phyloP scores from a whole-genome alignment of 1,140 invertebrate species.

The Zophobas morio region DNA sequence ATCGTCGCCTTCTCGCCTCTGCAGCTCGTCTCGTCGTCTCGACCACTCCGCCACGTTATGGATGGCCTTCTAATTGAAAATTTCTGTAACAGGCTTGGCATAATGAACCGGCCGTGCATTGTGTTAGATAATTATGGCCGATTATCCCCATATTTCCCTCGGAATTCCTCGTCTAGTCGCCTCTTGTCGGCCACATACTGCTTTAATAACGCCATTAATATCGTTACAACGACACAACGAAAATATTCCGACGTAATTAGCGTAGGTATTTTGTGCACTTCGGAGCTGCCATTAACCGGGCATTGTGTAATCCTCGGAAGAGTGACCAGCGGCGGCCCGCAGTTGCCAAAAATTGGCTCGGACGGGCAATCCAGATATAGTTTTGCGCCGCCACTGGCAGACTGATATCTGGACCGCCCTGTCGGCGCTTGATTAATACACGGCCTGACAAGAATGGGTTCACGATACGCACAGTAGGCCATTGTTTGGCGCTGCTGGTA shows the following conservation, averaged over 20 bases:
- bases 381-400: neutral
- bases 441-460: conserved; percentile 49
- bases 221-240: conserved; percentile 27
- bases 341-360: no score
- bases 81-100: conserved; percentile 27
- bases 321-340: neutral
- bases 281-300: conserved; percentile 38
- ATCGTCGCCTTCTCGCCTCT: no score
- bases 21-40: no score
- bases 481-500: conserved; percentile 42
- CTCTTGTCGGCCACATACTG: conserved; percentile 26
- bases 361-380: no score
- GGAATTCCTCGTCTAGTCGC: conserved; percentile 28
- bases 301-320: conserved; percentile 46
- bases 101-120: conserved; percentile 21
- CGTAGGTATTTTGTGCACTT: conserved; percentile 8
- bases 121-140: conserved; percentile 39
- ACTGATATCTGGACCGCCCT: conserved; percentile 53
- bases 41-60: no score
- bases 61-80: conserved; percentile 12
- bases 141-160: conserved; percentile 26
- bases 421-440: conserved; percentile 52
- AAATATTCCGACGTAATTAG: conserved; percentile 34
- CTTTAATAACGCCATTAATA: conserved; percentile 41
- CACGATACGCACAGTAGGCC: conserved; percentile 42